Conservation (phyloP, 2,113 vertebrate species). For the Chlorodrepanis virens region DNA sequence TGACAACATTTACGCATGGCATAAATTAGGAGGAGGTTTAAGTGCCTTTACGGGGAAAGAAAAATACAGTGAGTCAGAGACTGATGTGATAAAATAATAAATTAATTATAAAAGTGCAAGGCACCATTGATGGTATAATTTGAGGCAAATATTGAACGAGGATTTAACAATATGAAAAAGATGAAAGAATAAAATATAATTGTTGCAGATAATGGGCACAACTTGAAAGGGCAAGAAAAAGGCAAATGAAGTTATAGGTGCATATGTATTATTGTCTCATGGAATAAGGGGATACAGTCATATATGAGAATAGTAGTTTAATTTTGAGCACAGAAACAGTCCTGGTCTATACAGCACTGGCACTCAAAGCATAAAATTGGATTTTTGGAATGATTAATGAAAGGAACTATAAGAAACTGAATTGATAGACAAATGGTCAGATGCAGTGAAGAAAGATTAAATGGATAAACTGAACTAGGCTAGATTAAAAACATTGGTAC, state of each 20-base stretch:
- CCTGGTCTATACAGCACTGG: neutral
- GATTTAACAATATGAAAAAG: slow-evolving; percentile 21
- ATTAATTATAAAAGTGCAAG: neutral
- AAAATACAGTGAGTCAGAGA: neutral
- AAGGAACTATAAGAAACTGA: neutral
- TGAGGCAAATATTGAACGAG: neutral
- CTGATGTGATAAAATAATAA: neutral
- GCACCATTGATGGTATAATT: neutral
- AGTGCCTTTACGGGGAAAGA: neutral
- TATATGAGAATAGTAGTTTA: neutral
- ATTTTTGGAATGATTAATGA: neutral
- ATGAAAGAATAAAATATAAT: slow-evolving; percentile 7
- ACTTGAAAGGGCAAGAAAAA: neutral
- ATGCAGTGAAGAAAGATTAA: neutral
- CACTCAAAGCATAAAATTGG: neutral
- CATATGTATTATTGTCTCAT: neutral
- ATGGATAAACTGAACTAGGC: neutral
- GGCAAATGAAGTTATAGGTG: neutral
- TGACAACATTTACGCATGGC: neutral
- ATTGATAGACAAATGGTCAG: neutral
- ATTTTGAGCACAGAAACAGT: neutral
- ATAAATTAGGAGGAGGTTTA: neutral
- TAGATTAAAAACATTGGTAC: neutral
- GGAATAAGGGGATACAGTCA: neutral
- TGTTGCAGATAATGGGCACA: neutral